Base-by-base conservation (phyloP, 2,888 invertebrate species). In the Brachypalpus laphriformis region DNA sequence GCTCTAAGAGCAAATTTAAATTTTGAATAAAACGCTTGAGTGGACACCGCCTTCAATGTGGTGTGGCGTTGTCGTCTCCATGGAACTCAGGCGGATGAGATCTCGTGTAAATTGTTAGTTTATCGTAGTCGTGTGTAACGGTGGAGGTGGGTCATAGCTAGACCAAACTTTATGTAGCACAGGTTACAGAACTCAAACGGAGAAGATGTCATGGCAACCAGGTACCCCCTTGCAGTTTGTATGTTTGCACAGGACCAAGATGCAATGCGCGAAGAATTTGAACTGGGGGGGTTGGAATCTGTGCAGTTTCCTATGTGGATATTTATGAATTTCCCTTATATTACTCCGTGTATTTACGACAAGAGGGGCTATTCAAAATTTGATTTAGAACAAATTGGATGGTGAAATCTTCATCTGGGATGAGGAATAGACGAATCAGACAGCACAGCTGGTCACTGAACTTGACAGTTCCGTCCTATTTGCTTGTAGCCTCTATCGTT, bases 21-120 rank as follows among this genome's bases (percentile, higher is more conserved):
- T 81, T 85, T 59, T 61, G 59, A 71, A 81, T 76, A 81, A 85
- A 81, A 85, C 61, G 85, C 85, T 76, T 72, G 85, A 85, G 85
- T 85, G 85, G 81, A 71, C 80, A 76, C 59, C 54, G 70, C 61
- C 68, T 76, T 59, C 54, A 51, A 61, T 74, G 68, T n/a, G 20
- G 6, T 54, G 47, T 61, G 40, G 2, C 59, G 63, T 20, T 45
- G 22, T 42, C 57, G 22, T 42, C 57, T 25, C 18, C 61, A 25
- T 37, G 34, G 14, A 65, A 34, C 31, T 65, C 28, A 9, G 8
- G 54, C 59, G 57, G 42, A 65, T 78, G 80, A 42, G 63, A 54
- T 68, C 49, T 77, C 49, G 51, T 70, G 74, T 63, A 57, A 71
- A 65, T 65, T 74, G 59, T 40, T 31, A 49, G 57, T 70, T 49